Base-by-base conservation (phyloP, 2,888 invertebrate species). In the Tricholauxania praeusta region DNA sequence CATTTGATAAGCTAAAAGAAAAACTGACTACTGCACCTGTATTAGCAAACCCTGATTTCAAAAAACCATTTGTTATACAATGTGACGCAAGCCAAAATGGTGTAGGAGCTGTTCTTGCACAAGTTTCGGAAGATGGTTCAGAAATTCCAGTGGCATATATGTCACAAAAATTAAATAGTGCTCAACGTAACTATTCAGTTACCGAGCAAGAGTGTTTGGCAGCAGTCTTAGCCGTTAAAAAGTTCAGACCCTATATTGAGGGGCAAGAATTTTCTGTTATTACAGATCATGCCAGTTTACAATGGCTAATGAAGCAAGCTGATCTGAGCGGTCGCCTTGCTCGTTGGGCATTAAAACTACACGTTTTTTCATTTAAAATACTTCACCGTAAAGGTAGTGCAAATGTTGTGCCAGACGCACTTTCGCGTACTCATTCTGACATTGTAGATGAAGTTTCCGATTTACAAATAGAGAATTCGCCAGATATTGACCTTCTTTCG, bases 171-270 rank as follows among this genome's bases (percentile, higher is more conserved):
- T 69, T 77, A 14, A 75, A 74, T 17, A 57, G 65, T 59, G 71
- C 68, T 47, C 75, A 76, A 52, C 63, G 71, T 7, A 72, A 75
- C n/a, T 76, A 76, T 66, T 72, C 69, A 2, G 76, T 76, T 4
- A 74, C 76, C 51, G 74, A 76, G 66, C 72, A 74, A 28, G 74
- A 75, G 47, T 76, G 74, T 52, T 66, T 72, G 17, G 74, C 76
- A 12, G 77, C 76, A 10, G 65, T 76, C 52, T 19, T 73, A 8
- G 72, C 71, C 53, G 73, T 75, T 1, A 52, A 75, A 62, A 75
- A 62, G 53, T 76, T 76, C 22, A 19, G 74, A 39, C 48, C 76
- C 3, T 77, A 77, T 62, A 69, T 77, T 6, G 76, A 76, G 60
- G 80, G 79, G 4, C 63, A 69, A 47, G 60, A 15, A 19, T 17